Percentiles rank a stretch among this genome's conserved stretches.
These are phyloP conservation scores for Agrochola litura DNA, from an alignment of 2,888 invertebrate genomes.

Conservation along the genomic window DNA sequence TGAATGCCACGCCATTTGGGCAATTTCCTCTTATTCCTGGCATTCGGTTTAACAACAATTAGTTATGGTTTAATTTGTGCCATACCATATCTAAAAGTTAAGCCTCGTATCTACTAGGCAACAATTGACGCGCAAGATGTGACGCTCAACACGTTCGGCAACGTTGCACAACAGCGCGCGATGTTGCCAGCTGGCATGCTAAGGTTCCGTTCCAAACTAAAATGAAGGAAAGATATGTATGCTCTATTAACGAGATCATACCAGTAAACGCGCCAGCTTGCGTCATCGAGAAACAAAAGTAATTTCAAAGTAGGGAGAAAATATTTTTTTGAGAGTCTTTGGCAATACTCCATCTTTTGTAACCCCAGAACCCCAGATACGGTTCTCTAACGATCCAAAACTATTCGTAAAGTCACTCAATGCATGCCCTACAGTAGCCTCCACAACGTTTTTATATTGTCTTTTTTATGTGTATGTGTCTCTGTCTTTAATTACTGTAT, in stretches of 20 bases:
- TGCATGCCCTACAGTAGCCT: background rate
- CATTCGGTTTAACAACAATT: background rate
- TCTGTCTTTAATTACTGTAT: too few species aligned
- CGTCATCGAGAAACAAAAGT: background rate
- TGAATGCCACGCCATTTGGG: background rate
- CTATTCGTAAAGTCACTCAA: background rate
- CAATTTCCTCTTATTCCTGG: background rate
- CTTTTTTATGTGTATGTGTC: too few species aligned
- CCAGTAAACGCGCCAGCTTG: background rate
- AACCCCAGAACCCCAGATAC: background rate
- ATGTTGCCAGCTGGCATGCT: too few species aligned
- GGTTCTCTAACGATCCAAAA: background rate
- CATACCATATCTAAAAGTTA: background rate
- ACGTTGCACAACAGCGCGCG: too few species aligned
- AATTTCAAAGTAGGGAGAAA: background rate
- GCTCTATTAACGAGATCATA: background rate
- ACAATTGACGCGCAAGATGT: too few species aligned
- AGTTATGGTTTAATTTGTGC: background rate
- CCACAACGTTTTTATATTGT: too few species aligned
- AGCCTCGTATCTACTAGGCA: too few species aligned
- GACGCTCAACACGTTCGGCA: too few species aligned
- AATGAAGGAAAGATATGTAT: background rate
- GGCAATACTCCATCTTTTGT: background rate
- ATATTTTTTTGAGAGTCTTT: background rate
- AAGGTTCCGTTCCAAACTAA: background rate